Base-by-base conservation (phyloP, 2,888 invertebrate species). In the Apamea crenata region DNA sequence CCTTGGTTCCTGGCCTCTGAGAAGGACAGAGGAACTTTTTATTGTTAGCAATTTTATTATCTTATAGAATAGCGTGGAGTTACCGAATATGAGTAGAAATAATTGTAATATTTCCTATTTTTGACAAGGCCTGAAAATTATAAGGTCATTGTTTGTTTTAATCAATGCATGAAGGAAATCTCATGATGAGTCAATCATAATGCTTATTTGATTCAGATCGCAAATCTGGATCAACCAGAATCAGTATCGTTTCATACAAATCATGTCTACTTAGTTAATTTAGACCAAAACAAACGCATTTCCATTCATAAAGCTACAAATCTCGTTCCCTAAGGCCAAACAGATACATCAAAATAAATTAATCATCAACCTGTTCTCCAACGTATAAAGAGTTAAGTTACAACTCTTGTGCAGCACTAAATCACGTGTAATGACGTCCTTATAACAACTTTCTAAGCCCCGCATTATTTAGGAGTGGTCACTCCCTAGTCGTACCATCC, bases 401-500 rank as follows among this genome's bases (percentile, higher is more conserved):
- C 81, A 78, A 68, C 78, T 67, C 61, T 70, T 73, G 72, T 47
- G 66, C 75, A 72, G 76, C 63, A 83, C 70, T 84, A 83, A 85
- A 84, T 86, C 82, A 85, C 74, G 65, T 77, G 78, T 78, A 82
- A 86, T 85, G 74, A 85, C 86, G 74, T 88, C 88, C 88, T 89
- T 83, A 86, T 83, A 84, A 80, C 85, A 78, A 85, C 90, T 91
- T 91, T 91, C 91, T 90, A 90, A 85, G 84, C 69, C 80, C 78
- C 81, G 78, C 32, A 69, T 77, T 73, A 81, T 82, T 81, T 82
- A 90, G 92, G 92, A 90, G 93, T 88, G 93, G 91, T 85, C 84
- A 76, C 74, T 83, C 73, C 75, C 87, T 90, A 91, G 93, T 91
- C 92, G 92, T 92, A 86, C 90, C 93, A 93, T 93, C 93, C 93